phyloP scores from a whole-genome alignment of 2,113 vertebrate species.

The Drymodes brunneopygia region DNA sequence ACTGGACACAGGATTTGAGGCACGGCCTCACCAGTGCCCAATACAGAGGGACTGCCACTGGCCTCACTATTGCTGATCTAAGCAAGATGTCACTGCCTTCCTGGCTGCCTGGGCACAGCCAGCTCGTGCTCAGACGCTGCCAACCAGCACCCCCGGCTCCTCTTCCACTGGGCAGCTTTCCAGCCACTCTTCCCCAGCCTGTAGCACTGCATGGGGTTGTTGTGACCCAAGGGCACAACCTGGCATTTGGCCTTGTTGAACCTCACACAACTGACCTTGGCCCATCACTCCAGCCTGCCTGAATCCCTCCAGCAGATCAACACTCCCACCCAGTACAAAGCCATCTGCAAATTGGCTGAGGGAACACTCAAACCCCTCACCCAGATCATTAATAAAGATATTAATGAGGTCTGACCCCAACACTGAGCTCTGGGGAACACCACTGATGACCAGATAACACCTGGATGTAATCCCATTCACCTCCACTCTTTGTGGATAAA shows the following conservation, averaged over 20 bases:
- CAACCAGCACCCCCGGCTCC: background rate
- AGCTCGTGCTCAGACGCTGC: background rate
- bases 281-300: background rate
- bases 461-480: background rate
- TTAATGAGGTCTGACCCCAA: background rate
- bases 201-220: background rate
- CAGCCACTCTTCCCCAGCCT: background rate
- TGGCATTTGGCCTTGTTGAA: background rate
- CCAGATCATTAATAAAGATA: background rate
- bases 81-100: background rate
- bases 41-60: background rate
- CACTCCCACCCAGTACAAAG: background rate
- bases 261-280: background rate
- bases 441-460: background rate
- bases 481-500: background rate
- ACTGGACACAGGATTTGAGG: background rate
- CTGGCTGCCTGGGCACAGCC: background rate
- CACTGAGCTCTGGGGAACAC: background rate
- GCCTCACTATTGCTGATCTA: background rate
- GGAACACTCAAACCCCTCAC: accelerated
- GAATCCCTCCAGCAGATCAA: background rate
- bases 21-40: background rate
- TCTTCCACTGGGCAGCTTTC: background rate
- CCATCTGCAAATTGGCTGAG: background rate
- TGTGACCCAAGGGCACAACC: background rate